These are phyloP conservation scores for Orthosia gothica DNA, from an alignment of 2,888 invertebrate genomes.

Conservation along the genomic window DNA sequence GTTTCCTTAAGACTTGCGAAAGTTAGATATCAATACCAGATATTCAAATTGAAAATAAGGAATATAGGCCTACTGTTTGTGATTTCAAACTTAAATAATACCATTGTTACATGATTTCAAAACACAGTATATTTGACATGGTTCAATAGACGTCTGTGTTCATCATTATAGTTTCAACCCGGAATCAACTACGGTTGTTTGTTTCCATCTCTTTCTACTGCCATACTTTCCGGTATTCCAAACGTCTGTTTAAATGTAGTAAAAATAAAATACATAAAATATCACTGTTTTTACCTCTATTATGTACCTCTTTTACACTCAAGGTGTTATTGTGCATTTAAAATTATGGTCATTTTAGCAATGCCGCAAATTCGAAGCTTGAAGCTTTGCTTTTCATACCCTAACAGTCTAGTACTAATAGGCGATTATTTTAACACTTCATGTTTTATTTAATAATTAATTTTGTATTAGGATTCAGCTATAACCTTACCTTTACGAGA, in stretches of 20 bases:
- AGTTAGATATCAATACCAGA: constrained; percentile 22
- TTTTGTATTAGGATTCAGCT: constrained; percentile 31
- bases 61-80: background rate
- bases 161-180: background rate
- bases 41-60: background rate
- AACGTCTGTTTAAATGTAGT: background rate
- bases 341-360: background rate
- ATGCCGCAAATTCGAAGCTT: background rate
- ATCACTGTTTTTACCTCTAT: no score
- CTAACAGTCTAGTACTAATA: constrained; percentile 18
- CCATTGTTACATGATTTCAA: background rate
- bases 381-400: background rate
- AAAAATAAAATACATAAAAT: background rate
- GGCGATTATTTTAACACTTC: constrained; percentile 18
- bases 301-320: background rate
- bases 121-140: background rate
- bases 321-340: background rate
- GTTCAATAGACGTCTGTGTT: background rate
- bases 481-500: constrained; percentile 14
- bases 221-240: background rate
- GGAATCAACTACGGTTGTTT: background rate
- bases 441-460: constrained; percentile 50
- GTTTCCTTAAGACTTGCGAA: constrained; percentile 29
- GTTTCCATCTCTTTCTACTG: background rate
- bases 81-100: background rate